These are phyloP conservation scores for Luperina testacea DNA, from an alignment of 2,888 invertebrate genomes.

Conservation along the genomic window DNA sequence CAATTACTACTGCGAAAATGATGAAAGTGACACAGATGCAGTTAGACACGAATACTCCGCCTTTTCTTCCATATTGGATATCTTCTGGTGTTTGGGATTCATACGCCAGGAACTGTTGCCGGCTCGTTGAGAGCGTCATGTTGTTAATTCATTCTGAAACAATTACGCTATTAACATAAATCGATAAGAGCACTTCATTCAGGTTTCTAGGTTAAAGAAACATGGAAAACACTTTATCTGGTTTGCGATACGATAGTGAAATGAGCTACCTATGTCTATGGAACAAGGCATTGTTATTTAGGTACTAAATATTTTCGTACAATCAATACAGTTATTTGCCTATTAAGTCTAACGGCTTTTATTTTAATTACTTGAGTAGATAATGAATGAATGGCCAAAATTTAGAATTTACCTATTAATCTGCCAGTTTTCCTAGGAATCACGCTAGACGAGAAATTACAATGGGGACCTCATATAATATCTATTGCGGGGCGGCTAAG, in stretches of 20 bases:
- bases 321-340: conserved; percentile 39
- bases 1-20: conserved; percentile 78
- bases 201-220: conserved; percentile 45
- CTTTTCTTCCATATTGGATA: conserved; percentile 90
- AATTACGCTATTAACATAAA: conserved; percentile 36
- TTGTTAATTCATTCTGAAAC: conserved; percentile 78
- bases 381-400: no score
- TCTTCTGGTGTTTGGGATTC: conserved; percentile 88
- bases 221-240: conserved; percentile 14
- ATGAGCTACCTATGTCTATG: conserved; percentile 28
- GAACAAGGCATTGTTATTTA: conserved; percentile 15
- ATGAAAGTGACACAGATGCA: conserved; percentile 89
- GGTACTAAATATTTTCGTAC: conserved; percentile 18
- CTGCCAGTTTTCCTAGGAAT: no score
- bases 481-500: no score
- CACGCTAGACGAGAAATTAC: no score
- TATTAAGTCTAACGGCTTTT: conserved; percentile 23
- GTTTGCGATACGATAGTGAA: conserved; percentile 30
- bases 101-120: conserved; percentile 91
- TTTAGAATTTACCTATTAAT: no score
- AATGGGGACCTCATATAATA: no score
- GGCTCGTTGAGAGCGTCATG: conserved; percentile 88
- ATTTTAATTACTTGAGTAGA: conserved; percentile 46
- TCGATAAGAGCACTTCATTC: conserved; percentile 18
- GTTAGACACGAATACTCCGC: conserved; percentile 91